A percentile compares a stretch with the other conserved stretches of the same genome.
Conservation (phyloP, 2,888 invertebrate species). For the Drosophila stalkeri region DNA sequence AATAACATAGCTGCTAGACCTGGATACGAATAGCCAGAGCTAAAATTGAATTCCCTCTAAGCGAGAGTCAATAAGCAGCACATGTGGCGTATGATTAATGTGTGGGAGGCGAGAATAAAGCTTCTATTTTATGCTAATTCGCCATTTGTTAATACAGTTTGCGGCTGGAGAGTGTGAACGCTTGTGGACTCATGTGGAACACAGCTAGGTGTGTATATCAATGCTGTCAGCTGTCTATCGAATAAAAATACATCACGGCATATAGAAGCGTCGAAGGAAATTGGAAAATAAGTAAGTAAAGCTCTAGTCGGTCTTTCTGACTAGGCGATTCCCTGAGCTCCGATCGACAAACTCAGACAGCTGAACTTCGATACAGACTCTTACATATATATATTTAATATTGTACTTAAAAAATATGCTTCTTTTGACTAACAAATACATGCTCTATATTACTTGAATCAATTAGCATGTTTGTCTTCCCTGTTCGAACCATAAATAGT, state of each 20-base stretch:
- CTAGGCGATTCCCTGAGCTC: neutral
- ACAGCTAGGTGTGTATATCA: neutral
- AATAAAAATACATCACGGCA: neutral
- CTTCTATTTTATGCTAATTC: conserved; percentile 52
- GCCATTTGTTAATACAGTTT: conserved; percentile 41
- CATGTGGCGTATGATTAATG: conserved; percentile 69
- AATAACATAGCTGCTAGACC: neutral
- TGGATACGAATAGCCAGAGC: neutral
- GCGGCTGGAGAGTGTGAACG: neutral
- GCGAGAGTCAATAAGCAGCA: conserved; percentile 45
- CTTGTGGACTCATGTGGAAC: neutral
- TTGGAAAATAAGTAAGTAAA: neutral
- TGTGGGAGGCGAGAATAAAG: conserved; percentile 53
- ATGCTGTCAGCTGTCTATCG: neutral
- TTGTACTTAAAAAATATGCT: too few relatives aligned
- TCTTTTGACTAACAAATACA: too few relatives aligned
- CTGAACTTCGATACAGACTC: too few relatives aligned
- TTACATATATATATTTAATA: too few relatives aligned
- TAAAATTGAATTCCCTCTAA: conserved; percentile 1
- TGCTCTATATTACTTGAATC: too few relatives aligned
- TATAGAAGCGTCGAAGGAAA: neutral
- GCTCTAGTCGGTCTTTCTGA: neutral
- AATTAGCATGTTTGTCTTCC: too few relatives aligned
- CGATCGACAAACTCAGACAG: too few relatives aligned
- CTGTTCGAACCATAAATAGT: too few relatives aligned